Base-by-base conservation (phyloP, 2,113 vertebrate genomes). In the Oceanites oceanicus region DNA sequence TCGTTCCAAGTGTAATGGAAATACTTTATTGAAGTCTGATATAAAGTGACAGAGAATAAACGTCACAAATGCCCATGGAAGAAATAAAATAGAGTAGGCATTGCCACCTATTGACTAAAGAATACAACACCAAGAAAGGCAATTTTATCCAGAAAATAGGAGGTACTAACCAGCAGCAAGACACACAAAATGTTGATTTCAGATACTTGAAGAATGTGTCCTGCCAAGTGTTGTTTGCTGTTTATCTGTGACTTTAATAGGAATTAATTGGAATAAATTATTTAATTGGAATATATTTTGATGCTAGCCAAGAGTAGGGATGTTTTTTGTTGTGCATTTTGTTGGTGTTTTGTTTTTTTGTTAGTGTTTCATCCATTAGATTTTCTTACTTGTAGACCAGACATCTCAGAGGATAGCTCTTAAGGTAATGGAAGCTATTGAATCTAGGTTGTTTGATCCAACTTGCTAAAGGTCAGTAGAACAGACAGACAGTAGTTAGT, bases 91-190 rank as follows among this genome's bases (percentile, higher is more conserved):
- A 91, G 36, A 85, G 26, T 44, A 77, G 50, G 53, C 17, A 77
- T 61, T 85, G 80, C 52, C 84, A 91, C 62, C 66, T 91, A 79
- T 73, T 91, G 77, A 94, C 68, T 47, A 8, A 68, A 78, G 44
- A 45, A 36, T 15, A 78, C 59, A 91, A 88, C 30, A 58, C 11
- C 59, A 87, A 79, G 8, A 72, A 44, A 65, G 27, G 16, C 14
- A 61, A 40, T 34, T 63, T 42, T 52, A 56, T 47, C 20, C 9
- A 77, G n/a, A 40, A 82, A 67, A 42, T 22, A 42, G 32, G 5
- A 9, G 8, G 20, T 13, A 34, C 7, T n/a, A 34, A 11, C 9
- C 13, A 47, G 23, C 17, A 63, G 12, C 25, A 67, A 79, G 19
- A 79, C 15, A 67, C 42, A 26, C 0, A 76, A 63, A 75, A 49